Conservation (phyloP, 2,113 vertebrate species). For the Pterocles gutturalis region DNA sequence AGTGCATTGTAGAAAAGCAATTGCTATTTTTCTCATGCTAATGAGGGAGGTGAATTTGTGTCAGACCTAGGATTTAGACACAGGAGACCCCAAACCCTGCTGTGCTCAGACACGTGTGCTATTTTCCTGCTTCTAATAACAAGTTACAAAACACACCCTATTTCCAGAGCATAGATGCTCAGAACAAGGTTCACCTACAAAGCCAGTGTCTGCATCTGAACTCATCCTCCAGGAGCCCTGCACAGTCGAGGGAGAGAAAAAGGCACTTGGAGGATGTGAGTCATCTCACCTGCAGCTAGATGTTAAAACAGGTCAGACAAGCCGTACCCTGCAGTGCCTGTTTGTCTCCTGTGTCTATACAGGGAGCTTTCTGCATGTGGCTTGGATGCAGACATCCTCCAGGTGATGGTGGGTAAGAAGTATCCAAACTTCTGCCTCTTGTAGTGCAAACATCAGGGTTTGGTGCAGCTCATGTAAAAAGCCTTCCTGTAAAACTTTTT, state of each 20-base stretch:
- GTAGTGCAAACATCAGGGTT: neutral
- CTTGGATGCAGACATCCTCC: neutral
- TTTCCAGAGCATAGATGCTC: neutral
- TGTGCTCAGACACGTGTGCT: fast-evolving
- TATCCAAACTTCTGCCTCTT: neutral
- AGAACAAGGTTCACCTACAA: neutral
- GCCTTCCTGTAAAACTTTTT: neutral
- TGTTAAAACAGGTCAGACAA: constrained; percentile 20
- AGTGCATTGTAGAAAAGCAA: neutral
- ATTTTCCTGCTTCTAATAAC: neutral
- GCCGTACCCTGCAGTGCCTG: neutral
- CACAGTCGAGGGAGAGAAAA: neutral
- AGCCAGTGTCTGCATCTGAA: neutral
- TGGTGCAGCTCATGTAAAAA: neutral
- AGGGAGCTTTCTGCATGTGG: neutral
- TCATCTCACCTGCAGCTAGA: constrained; percentile 50
- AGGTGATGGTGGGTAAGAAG: neutral
- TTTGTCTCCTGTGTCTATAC: neutral
- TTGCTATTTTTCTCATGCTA: neutral
- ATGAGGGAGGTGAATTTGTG: neutral
- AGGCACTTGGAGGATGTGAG: constrained; percentile 5
- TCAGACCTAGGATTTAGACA: neutral
- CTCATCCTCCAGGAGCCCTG: neutral
- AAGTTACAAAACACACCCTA: neutral
- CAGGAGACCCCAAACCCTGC: neutral